Base-by-base conservation (phyloP, 1,140 invertebrate genomes). In the Drosophila sp. region DNA sequence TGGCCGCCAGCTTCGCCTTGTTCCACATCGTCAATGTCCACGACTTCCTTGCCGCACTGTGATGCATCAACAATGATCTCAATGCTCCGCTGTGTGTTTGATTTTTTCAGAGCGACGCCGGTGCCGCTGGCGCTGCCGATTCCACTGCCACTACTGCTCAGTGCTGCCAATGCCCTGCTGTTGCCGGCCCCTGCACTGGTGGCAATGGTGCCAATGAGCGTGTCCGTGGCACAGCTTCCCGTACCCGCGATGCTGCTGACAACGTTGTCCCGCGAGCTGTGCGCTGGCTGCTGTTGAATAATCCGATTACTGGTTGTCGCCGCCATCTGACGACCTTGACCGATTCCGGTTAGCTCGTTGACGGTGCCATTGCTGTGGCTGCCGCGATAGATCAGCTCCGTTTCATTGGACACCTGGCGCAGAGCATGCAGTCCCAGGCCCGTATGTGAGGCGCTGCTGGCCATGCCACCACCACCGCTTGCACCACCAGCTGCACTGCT, bases 51-150 rank as follows among this genome's bases (percentile, higher is more conserved):
- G 54, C 90, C 77, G 25, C 84, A 82, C 18, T 91, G 83, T 8
- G 80, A 76, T 29, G 90, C 90, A 58, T 91, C 90, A 66, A 91
- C 90, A 41, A 91, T 91, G 25, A 91, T 91, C 77, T 91, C 90
- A 48, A 91, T 90, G 76, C 82, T 91, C 36, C 90, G 90, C 38
- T 91, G 90, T 36, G 80, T 79, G 34, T 46, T 87, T 7, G 83
- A 72, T 14, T 79, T 90, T 64, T 79, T 69, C 32, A 90, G 63
- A 29, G 25, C 46, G 16, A 11, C 50, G 2, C 74, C 71, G 32
- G 51, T 14, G 5, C 25, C 25, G 25, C 25, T 5, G 7, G 4
- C 1, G 4, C 27, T 7, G 7, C 27, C 27, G 27, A 0, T n/a
- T n/a, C n/a, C 27, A 29, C 1, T 18, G 18, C 58, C 32, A 29